Evolutionary conservation across 2,113 vertebrate species (phyloP).

Genomic region (Tringa solitaria): DNA sequence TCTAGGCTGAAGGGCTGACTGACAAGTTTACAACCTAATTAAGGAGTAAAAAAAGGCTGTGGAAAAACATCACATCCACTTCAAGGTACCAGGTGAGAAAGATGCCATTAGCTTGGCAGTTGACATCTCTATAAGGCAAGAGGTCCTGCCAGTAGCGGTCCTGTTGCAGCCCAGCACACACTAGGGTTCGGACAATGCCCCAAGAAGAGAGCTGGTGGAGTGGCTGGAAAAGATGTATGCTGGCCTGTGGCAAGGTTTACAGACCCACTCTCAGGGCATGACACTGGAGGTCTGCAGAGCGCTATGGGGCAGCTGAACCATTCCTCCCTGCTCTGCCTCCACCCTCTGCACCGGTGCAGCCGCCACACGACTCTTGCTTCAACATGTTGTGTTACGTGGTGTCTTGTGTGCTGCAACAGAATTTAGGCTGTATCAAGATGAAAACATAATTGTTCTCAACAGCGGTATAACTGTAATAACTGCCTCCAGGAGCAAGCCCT

Average conservation of each 20-base stretch:
- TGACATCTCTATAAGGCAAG: background rate
- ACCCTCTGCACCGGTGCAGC: rapidly evolving
- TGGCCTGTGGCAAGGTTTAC: background rate
- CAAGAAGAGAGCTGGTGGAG: rapidly evolving
- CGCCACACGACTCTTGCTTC: rapidly evolving
- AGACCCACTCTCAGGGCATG: rapidly evolving
- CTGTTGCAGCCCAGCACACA: rapidly evolving
- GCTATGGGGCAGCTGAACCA: rapidly evolving
- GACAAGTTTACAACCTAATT: background rate
- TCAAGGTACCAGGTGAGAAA: background rate
- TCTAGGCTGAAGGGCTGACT: background rate
- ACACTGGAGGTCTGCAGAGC: background rate
- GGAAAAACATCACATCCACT: background rate
- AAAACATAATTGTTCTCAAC: background rate
- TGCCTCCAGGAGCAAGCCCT: background rate
- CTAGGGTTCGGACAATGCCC: background rate
- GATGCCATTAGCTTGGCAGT: rapidly evolving
- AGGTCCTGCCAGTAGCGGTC: background rate
- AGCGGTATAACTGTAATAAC: background rate
- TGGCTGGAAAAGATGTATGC: rapidly evolving
- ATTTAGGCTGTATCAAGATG: background rate
- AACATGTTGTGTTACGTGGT: rapidly evolving
- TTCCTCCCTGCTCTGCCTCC: background rate
- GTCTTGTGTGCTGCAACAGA: background rate
- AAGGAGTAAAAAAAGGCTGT: background rate